Base-by-base conservation (phyloP, 2,113 vertebrate genomes). In the Machaerirhynchus nigripectus region DNA sequence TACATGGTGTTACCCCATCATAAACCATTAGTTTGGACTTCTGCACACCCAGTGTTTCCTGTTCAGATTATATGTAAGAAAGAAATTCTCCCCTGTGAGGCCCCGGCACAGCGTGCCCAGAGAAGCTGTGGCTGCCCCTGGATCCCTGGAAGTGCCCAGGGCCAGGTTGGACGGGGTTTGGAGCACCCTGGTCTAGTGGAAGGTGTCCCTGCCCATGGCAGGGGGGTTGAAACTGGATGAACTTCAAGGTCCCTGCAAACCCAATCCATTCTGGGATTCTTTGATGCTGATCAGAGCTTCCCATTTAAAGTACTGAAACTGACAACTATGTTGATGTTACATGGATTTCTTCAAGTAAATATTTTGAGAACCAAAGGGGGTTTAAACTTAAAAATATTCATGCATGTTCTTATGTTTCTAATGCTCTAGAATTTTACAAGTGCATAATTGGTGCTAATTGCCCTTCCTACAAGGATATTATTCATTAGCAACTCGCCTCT, bases 131-230 rank as follows among this genome's bases (percentile, higher is more conserved):
- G 33, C 28, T 53, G 33, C 19, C 16, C 33, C 46, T n/a, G 30
- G 14, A 75, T 61, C 40, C 40, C 55, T 76, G 47, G 17, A 0
- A 69, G 21, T 49, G 63, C 0, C 30, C 61, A 31, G 40, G 11
- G 24, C 8, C 63, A 55, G 53, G 46, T 0, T 82, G 39, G 39
- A 46, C 0, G 0, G n/a, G 30, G 17, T 7, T 75, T 40, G 61
- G 26, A 83, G 26, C 40, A 47, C 0, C 4, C 40, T 42, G 79
- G n/a, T 3, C 1, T 0, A 2, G 18, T 27, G 18, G 14, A 7
- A 61, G 9, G 9, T 61, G 78, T 46, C 37, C 46, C 9, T 68
- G n/a, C 33, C 31, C 37, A 7, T 5, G 46, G 46, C 14, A 35
- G 30, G 13, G 10, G 5, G 4, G 4, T 13, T 69, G 22, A 21